Base-by-base conservation (phyloP, 1,140 invertebrate genomes). In the Ips nitidus region DNA sequence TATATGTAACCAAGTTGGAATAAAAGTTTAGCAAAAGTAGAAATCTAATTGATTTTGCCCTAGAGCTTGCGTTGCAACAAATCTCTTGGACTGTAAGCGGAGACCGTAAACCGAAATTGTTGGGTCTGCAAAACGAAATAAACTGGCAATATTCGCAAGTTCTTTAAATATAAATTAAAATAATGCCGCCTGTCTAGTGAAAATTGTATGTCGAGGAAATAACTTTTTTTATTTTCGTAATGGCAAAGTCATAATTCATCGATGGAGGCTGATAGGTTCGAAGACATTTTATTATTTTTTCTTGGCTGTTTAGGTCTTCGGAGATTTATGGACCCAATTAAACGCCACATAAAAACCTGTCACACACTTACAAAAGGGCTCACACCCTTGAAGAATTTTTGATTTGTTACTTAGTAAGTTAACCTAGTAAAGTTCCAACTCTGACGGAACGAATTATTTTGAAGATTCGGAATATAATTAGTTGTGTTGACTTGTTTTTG, bases 21-120 rank as follows among this genome's bases (percentile, higher is more conserved):
- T 56, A 56, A 65, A 65, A 65, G 8, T 2, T 65, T 41, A n/a
- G 53, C 41, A 65, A 65, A 65, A 65, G 40, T n/a, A 56, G 41
- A 41, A 65, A 56, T 65, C 63, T 65, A 65, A 65, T 65, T 65
- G 63, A 47, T 56, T 65, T 65, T 65, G 40, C 52, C 38, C 45
- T 45, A 42, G n/a, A 65, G 63, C 63, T 43, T 65, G 52, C 52
- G 53, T 65, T 65, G 63, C 53, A 38, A 40, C 41, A 65, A 65
- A 65, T 65, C 62, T 50, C 60, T 37, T 65, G 41, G 39, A 22
- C 52, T 56, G 62, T 40, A 65, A 7, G 37, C 63, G 56, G 52
- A 53, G 6, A 65, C 63, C 63, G 52, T 65, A 65, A 65, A 63
- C 50, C 52, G 47, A 52, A 65, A 65, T 55, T 41, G 53, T 65